A percentile compares a stretch with the other conserved stretches of the same genome.
Conservation (phyloP, 2,113 vertebrate species). For the Forbesichthys agassizii region DNA sequence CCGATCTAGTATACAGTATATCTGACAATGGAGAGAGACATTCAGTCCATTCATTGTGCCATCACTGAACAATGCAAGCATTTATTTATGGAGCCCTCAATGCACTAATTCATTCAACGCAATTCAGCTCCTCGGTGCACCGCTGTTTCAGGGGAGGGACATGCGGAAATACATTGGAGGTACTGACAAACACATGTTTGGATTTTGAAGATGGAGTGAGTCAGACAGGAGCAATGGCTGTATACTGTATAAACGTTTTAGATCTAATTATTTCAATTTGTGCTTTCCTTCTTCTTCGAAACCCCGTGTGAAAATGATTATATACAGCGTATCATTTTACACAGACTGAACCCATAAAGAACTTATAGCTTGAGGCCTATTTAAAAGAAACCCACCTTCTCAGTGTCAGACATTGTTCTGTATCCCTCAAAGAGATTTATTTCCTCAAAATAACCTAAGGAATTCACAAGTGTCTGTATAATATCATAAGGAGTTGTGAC, state of each 20-base stretch:
- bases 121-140: conserved; percentile 16
- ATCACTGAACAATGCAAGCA: conserved; percentile 41
- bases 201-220: too few relatives aligned
- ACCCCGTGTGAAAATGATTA: not conserved
- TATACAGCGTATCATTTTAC: not conserved
- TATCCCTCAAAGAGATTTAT: not conserved
- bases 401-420: not conserved
- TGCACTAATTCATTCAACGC: conserved; percentile 47
- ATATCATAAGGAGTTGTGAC: too few relatives aligned
- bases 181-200: not conserved
- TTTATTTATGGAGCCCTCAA: conserved; percentile 55
- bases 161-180: not conserved
- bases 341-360: not conserved
- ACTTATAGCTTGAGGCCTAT: not conserved
- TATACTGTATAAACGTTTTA: too few relatives aligned
- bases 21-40: conserved; percentile 16
- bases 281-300: not conserved
- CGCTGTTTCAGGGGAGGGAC: conserved; percentile 23
- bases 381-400: not conserved
- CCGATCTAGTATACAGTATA: conserved; percentile 2
- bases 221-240: not conserved
- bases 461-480: too few relatives aligned
- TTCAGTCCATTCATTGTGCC: conserved; percentile 40
- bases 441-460: too few relatives aligned
- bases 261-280: not conserved